These are phyloP conservation scores for Promerops cafer DNA, from an alignment of 2,113 vertebrate species.

Conservation along the genomic window DNA sequence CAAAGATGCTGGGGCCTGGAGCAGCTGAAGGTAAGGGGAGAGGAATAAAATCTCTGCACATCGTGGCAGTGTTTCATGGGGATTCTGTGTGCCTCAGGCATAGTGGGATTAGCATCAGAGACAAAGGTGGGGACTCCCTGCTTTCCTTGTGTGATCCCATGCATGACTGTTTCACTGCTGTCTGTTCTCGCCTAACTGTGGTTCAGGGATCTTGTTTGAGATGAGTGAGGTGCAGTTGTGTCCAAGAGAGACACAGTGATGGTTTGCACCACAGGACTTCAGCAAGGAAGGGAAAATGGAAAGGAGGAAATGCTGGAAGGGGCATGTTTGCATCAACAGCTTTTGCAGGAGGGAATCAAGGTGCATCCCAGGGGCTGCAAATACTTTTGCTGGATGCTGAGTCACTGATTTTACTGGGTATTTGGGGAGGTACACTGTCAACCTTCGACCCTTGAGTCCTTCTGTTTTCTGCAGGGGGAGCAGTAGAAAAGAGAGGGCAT, in stretches of 20 bases:
- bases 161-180: neutral
- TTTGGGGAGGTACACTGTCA: neutral
- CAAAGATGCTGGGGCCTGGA: neutral
- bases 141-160: fast-evolving
- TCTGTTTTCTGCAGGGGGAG: neutral
- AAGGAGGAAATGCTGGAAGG: neutral
- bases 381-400: fast-evolving
- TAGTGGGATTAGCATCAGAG: fast-evolving
- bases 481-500: neutral
- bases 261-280: fast-evolving
- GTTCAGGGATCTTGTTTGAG: neutral
- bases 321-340: fast-evolving
- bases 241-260: fast-evolving
- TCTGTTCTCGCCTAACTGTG: neutral
- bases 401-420: neutral
- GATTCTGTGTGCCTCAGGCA: neutral
- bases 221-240: neutral
- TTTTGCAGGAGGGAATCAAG: neutral
- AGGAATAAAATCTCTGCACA: fast-evolving
- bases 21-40: neutral
- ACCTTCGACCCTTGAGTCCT: fast-evolving
- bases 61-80: neutral
- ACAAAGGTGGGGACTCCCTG: neutral
- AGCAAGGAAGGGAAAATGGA: neutral
- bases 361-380: neutral